Evolutionary conservation across 2,888 invertebrate species (phyloP).

Genomic region (Smittia aterrima): DNA sequence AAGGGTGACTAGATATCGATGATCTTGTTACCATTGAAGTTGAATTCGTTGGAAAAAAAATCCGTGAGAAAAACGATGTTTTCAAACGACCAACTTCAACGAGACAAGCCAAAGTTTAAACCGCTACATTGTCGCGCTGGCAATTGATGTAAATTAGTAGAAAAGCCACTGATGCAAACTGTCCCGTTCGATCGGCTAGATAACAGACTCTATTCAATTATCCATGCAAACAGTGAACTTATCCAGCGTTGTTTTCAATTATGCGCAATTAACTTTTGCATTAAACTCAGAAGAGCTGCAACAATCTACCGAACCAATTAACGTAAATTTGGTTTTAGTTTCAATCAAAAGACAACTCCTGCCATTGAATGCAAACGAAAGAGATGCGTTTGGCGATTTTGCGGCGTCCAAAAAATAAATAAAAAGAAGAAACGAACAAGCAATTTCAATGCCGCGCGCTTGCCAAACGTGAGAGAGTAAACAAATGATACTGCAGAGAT

Average conservation of each 20-base stretch:
- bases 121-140: no score
- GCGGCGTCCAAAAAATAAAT: not conserved
- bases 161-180: no score
- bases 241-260: not conserved
- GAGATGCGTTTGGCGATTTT: not conserved
- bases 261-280: not conserved
- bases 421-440: not conserved
- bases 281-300: conserved; percentile 15
- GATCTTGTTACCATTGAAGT: not conserved
- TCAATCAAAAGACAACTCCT: not conserved
- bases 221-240: no score
- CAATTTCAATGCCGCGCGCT: conserved; percentile 1
- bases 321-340: conserved; percentile 23
- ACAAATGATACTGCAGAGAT: not conserved
- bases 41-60: no score
- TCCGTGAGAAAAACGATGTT: no score
- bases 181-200: no score
- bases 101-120: no score
- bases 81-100: no score
- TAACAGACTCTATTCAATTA: no score
- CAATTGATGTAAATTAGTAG: no score
- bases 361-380: not conserved
- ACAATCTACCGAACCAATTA: conserved; percentile 33
- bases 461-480: not conserved
- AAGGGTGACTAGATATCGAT: not conserved